phyloP scores from a whole-genome alignment of 2,888 invertebrate species.

The Drosophila testacea region DNA sequence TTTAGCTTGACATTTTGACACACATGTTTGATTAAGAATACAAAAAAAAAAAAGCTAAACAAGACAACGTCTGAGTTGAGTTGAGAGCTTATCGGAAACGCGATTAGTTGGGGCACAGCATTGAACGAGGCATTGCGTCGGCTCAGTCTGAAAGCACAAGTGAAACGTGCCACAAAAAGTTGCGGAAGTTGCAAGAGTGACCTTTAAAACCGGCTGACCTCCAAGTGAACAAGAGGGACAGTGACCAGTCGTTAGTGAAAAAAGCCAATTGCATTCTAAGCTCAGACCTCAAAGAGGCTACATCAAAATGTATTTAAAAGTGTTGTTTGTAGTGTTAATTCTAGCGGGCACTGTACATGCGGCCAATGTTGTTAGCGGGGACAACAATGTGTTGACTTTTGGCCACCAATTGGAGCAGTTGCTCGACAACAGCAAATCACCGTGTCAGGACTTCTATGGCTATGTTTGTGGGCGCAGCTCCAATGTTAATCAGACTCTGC shows the following conservation, averaged over 20 bases:
- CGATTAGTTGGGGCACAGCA: constrained; percentile 65
- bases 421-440: constrained; percentile 68
- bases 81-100: constrained; percentile 45
- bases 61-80: constrained; percentile 16
- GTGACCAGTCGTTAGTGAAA: constrained; percentile 9
- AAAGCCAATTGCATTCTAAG: constrained; percentile 37
- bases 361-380: constrained; percentile 44
- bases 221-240: constrained; percentile 22
- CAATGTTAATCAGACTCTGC: constrained; percentile 56
- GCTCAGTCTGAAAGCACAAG: constrained; percentile 22
- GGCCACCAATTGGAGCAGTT: constrained; percentile 75
- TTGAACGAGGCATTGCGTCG: constrained; percentile 32
- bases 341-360: constrained; percentile 9
- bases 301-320: constrained; percentile 44
- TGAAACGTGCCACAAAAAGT: constrained; percentile 43
- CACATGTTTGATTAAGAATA: constrained; percentile 45
- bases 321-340: constrained; percentile 28
- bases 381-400: constrained; percentile 74
- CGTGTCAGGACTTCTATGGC: constrained; percentile 82
- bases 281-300: constrained; percentile 24
- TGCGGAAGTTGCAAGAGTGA: constrained; percentile 46
- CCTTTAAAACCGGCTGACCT: constrained; percentile 31
- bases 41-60: not conserved
- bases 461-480: constrained; percentile 77
- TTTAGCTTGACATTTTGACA: constrained; percentile 72